Conservation (phyloP, 2,113 vertebrate genomes). For the Seriola rivoliana region DNA sequence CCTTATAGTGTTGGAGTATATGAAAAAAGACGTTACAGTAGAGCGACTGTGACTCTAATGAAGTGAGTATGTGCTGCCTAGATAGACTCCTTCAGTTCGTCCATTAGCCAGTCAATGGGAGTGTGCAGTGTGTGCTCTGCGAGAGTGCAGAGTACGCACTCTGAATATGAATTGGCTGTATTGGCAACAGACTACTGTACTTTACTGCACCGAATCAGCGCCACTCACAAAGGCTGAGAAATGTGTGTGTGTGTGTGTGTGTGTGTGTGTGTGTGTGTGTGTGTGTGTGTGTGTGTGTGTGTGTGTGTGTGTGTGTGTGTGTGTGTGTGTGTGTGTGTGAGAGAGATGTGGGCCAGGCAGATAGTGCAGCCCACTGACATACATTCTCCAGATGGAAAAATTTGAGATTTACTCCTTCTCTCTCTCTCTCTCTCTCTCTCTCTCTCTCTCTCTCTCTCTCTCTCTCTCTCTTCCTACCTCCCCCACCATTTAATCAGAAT, state of each 20-base stretch:
- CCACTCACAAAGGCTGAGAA: slow-evolving; percentile 44
- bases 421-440: slow-evolving; percentile 33
- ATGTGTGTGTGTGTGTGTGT: slow-evolving; percentile 27
- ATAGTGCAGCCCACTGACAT: slow-evolving; percentile 78
- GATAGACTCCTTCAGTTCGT: slow-evolving; percentile 39
- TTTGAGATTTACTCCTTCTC: slow-evolving; percentile 57
- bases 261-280: slow-evolving; percentile 31
- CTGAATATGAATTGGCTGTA: slow-evolving; percentile 70
- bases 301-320: slow-evolving; percentile 20
- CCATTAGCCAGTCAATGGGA: slow-evolving; percentile 65
- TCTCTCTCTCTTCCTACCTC: slow-evolving; percentile 39
- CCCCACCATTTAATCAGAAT: slow-evolving; percentile 73
- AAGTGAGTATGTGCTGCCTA: slow-evolving; percentile 31
- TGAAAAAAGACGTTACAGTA: slow-evolving; percentile 8
- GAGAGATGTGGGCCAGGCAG: slow-evolving; percentile 66
- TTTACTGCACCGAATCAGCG: slow-evolving; percentile 52
- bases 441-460: slow-evolving; percentile 30
- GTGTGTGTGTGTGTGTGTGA: slow-evolving; percentile 32
- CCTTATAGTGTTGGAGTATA: background rate
- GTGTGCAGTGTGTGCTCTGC: slow-evolving; percentile 36
- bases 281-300: slow-evolving; percentile 30
- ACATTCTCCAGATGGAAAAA: slow-evolving; percentile 75
- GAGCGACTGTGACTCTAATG: slow-evolving; percentile 49
- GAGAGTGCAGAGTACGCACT: slow-evolving; percentile 34
- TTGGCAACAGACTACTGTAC: slow-evolving; percentile 73